Evolutionary conservation across 2,797 vertebrate species (phyloP), one percentile per base, ranked within the genome.

Genomic region (Poecile montanus): DNA sequence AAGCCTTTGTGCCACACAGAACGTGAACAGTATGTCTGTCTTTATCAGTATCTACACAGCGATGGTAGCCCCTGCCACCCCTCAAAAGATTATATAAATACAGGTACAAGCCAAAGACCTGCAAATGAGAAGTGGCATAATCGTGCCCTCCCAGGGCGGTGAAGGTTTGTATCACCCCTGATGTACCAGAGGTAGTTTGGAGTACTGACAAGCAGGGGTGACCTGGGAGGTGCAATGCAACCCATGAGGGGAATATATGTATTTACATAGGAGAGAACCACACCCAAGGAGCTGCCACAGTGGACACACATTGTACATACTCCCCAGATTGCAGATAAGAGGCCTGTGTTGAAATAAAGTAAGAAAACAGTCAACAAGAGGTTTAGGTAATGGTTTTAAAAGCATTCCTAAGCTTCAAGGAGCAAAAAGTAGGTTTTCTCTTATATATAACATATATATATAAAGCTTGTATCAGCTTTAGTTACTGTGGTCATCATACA

Each of bases 251-350:
- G 30, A 62, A 25, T 62, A 3, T 23, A 2, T 58, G 1, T 38
- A 25, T 44, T 81, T 48, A 34, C 9, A 20, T 9, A 22, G 32
- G 7, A 38, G 20, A 48, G 32, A 50, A 13, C 48, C 10, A 4
- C 4, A 6, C 15, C 13, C 50, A 14, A 8, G 34, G 8, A 9
- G 23, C 78, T 8, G 3, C 42, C 7, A 2, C 16, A 3, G 47
- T 40, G 5, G 3, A 4, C 0, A 13, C 2, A 15, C 7, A 0
- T 10, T 32, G 38, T 6, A 6, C 0, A 0, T 8, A 13, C 34
- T 26, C 40, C 50, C 23, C 68, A 6, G 1, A 3, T 1, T 7
- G 15, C 2, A 3, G 40, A 3, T 13, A 5, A 88, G 38, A 68
- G 18, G 32, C 21, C 11, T 42, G 20, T 42, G 16, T 38, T 58